Conservation (phyloP, 2,888 invertebrate genomes). For the Nasonovia ribisnigri region DNA sequence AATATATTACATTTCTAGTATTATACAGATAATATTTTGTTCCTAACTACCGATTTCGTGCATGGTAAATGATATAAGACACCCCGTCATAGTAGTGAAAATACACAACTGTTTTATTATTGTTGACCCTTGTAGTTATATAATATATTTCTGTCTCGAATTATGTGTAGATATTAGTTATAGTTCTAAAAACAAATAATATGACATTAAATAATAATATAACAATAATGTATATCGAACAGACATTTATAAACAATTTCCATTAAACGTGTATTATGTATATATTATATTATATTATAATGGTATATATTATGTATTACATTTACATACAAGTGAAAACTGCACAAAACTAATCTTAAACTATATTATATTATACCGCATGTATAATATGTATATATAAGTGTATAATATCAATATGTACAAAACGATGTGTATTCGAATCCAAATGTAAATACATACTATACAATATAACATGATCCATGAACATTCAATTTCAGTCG, state of each 20-base stretch:
- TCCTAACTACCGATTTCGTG: neutral
- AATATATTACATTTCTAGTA: neutral
- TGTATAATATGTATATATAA: neutral
- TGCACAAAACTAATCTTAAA: slow-evolving; percentile 5
- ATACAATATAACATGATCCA: neutral
- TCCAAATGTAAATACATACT: neutral
- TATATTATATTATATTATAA: neutral
- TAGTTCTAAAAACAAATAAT: neutral
- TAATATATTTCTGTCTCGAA: neutral
- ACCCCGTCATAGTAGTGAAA: neutral
- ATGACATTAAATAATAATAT: neutral
- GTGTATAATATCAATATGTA: neutral
- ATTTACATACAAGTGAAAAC: slow-evolving; percentile 30
- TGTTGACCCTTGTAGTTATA: neutral
- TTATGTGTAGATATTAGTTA: neutral
- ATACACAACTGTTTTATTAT: neutral
- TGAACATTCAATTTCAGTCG: neutral
- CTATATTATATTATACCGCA: neutral
- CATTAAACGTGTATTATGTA: neutral
- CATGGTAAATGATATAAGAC: neutral
- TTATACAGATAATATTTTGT: neutral
- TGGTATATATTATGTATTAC: neutral
- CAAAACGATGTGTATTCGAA: neutral
- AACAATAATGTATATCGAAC: neutral
- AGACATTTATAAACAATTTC: neutral